Percentiles rank a stretch among this genome's conserved stretches.
Conservation (phyloP, 2,888 invertebrate genomes). For the Cryptosula pallasiana region DNA sequence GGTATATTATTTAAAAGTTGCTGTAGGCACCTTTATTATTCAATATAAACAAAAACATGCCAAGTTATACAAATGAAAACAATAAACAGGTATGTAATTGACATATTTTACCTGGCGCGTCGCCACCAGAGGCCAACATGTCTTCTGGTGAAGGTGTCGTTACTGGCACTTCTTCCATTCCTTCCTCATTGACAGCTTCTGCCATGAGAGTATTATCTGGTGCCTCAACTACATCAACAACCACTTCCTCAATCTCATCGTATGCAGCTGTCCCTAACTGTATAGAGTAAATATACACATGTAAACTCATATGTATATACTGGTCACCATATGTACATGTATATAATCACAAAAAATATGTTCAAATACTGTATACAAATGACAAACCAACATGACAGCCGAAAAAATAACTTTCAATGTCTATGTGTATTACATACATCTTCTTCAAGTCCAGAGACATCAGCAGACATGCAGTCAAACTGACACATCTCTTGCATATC, state of each 20-base stretch:
- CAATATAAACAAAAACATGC: no score
- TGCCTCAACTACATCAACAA: background rate
- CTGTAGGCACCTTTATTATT: no score
- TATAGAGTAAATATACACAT: no score
- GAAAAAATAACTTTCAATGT: no score
- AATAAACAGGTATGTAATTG: background rate
- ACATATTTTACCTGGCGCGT: background rate
- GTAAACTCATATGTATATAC: no score
- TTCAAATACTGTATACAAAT: no score
- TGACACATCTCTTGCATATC: background rate
- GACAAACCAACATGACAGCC: no score
- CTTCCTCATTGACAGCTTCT: slow-evolving; percentile 1
- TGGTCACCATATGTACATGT: no score
- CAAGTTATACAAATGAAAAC: background rate
- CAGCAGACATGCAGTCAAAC: slow-evolving; percentile 3
- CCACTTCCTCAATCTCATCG: background rate
- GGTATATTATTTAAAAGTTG: no score
- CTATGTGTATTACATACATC: no score
- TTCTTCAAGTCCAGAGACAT: background rate
- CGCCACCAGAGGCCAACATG: slow-evolving; percentile 1
- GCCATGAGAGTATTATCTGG: background rate
- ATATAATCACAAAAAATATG: no score
- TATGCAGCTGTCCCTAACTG: background rate
- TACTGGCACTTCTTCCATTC: background rate
- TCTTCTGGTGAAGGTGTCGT: slow-evolving; percentile 12